Conservation (phyloP, 2,797 vertebrate genomes). For the Vespertilio murinus region DNA sequence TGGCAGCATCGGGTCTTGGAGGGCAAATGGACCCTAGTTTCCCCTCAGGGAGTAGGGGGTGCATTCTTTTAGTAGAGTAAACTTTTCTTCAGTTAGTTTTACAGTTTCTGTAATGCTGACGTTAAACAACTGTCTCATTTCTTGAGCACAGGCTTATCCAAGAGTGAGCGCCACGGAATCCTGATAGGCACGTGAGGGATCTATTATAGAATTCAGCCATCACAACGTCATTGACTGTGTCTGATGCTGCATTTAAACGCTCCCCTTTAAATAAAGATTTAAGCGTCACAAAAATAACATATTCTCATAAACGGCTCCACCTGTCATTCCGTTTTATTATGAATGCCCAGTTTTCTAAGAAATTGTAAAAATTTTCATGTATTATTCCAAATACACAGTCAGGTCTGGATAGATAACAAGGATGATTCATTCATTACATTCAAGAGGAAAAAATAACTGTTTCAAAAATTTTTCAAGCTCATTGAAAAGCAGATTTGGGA, state of each 20-base stretch:
- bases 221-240: constrained; percentile 52
- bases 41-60: neutral
- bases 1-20: neutral
- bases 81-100: constrained; percentile 33
- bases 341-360: constrained; percentile 59
- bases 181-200: neutral
- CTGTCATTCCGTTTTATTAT: constrained; percentile 40
- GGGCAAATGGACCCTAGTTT: neutral
- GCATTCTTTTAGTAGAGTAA: neutral
- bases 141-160: neutral
- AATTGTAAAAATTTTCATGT: constrained; percentile 62
- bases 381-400: constrained; percentile 64
- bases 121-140: neutral
- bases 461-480: constrained; percentile 45
- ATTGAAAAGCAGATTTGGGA: constrained; percentile 53
- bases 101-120: neutral
- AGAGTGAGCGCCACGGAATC: neutral
- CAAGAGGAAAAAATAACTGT: constrained; percentile 49
- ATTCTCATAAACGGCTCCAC: constrained; percentile 61
- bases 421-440: constrained; percentile 20
- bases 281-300: constrained; percentile 67
- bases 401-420: neutral
- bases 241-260: constrained; percentile 58
- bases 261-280: constrained; percentile 67
- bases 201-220: constrained; percentile 51